A percentile compares a stretch with the other conserved stretches of the same genome.
Evolutionary conservation across 2,888 invertebrate species (phyloP).

Genomic region (Leucophenga montana): DNA sequence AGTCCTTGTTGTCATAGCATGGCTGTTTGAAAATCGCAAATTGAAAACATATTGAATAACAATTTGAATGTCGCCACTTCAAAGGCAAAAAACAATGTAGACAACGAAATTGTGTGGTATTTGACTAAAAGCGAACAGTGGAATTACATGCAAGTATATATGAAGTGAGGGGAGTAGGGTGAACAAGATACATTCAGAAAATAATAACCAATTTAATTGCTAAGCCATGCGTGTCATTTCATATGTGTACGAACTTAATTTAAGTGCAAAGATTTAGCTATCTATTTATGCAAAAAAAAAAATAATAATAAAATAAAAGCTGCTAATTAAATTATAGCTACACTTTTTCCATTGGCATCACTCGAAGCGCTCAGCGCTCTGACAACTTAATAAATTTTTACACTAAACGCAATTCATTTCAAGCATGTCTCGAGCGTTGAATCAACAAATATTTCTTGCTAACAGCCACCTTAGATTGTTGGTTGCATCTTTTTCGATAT

Average conservation of each 20-base stretch:
- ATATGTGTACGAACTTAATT: neutral
- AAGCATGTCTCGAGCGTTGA: constrained; percentile 3
- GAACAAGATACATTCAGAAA: neutral
- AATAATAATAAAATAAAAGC: neutral
- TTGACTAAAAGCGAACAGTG: no score
- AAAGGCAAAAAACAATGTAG: constrained; percentile 6
- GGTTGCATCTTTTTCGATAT: neutral
- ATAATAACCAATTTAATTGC: constrained; percentile 16
- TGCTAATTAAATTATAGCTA: constrained; percentile 11
- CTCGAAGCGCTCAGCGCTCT: neutral
- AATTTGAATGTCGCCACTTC: constrained; percentile 37
- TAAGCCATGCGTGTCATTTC: constrained; percentile 9
- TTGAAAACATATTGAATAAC: constrained; percentile 64
- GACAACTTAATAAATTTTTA: constrained; percentile 23
- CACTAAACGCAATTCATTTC: constrained; percentile 4
- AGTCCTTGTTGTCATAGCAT: neutral
- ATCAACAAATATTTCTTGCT: constrained; percentile 16
- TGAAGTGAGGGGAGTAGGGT: no score
- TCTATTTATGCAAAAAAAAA: neutral
- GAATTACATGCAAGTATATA: no score
- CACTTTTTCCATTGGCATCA: neutral
- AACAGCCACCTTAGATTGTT: neutral
- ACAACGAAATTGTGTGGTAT: no score
- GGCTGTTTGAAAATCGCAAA: constrained; percentile 42
- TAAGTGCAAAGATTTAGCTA: neutral